Evolutionary conservation across 1,140 invertebrate genomes (phyloP).

Genomic region (Caligus rogercresseyi): DNA sequence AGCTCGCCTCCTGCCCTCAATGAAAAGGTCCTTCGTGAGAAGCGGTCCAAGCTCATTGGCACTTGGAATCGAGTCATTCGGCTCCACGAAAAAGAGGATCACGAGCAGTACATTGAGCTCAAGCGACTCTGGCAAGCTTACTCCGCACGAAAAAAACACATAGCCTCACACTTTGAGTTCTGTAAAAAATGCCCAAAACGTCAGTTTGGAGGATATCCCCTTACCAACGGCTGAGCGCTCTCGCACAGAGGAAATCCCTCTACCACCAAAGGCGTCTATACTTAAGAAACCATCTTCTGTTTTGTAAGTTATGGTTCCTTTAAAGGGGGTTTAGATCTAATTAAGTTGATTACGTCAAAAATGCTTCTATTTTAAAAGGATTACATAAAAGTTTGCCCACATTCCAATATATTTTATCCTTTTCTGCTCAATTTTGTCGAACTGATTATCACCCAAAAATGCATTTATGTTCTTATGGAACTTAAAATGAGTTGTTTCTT

Average conservation of each 20-base stretch:
- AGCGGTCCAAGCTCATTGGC: constrained; percentile 83
- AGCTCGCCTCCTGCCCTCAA: constrained; percentile 77
- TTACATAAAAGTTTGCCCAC: no score
- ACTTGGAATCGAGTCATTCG: constrained; percentile 80
- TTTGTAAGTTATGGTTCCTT: neutral
- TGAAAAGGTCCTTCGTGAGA: constrained; percentile 91
- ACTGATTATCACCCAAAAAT: no score
- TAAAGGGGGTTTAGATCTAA: neutral
- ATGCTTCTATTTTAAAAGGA: no score
- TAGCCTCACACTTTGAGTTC: constrained; percentile 86
- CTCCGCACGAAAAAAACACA: constrained; percentile 62
- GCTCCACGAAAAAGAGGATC: constrained; percentile 95
- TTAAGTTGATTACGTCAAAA: no score
- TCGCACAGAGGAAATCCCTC: constrained; percentile 17
- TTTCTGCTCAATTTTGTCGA: no score
- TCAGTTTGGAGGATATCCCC: constrained; percentile 89
- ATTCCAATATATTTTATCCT: no score
- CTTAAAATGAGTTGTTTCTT: no score
- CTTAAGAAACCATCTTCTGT: constrained; percentile 44
- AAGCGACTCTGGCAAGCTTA: constrained; percentile 80
- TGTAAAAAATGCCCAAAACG: constrained; percentile 76
- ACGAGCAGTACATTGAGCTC: constrained; percentile 75
- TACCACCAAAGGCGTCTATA: constrained; percentile 34
- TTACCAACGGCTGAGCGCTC: constrained; percentile 44
- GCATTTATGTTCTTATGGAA: no score